phyloP scores from a whole-genome alignment of 2,797 vertebrate genomes.

The Sebastolobus altivelis region DNA sequence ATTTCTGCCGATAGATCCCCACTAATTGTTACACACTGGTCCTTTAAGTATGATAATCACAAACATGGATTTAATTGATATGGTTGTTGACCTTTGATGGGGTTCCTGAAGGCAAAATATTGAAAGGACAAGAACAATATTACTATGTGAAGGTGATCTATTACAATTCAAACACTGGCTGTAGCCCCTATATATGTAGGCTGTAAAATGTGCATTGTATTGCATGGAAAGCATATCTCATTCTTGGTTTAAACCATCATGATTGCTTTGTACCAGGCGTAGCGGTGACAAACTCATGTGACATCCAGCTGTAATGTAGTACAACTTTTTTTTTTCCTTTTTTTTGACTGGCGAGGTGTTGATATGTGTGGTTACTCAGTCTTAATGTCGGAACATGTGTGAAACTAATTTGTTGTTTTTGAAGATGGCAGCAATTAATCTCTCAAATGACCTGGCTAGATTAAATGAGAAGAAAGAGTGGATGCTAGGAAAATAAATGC shows the following conservation, averaged over 20 bases:
- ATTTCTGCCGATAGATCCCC: no score
- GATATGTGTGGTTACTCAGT: conserved; percentile 58
- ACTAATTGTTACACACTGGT: no score
- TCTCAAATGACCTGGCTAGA: conserved; percentile 82
- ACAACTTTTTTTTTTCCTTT: conserved; percentile 5
- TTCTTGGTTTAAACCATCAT: conserved; percentile 4
- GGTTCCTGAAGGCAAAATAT: conserved; percentile 31
- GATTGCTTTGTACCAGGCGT: background rate
- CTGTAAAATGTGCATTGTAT: background rate
- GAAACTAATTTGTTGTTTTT: conserved; percentile 87
- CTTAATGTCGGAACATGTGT: conserved; percentile 77
- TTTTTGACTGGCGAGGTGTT: conserved; percentile 39
- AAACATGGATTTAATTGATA: conserved; percentile 45
- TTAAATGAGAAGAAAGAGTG: conserved; percentile 82
- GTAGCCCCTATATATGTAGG: background rate
- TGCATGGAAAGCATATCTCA: conserved; percentile 11
- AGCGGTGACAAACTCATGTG: conserved; percentile 31
- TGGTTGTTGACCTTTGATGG: conserved; percentile 44
- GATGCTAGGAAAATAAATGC: conserved; percentile 84
- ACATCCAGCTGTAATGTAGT: conserved; percentile 36
- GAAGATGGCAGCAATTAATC: conserved; percentile 86
- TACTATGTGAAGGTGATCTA: conserved; percentile 1
- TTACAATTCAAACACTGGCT: conserved; percentile 24
- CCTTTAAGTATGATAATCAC: conserved; percentile 22
- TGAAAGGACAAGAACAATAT: conserved; percentile 27